Evolutionary conservation across 2,888 invertebrate species (phyloP).

Genomic region (Salticus scenicus): DNA sequence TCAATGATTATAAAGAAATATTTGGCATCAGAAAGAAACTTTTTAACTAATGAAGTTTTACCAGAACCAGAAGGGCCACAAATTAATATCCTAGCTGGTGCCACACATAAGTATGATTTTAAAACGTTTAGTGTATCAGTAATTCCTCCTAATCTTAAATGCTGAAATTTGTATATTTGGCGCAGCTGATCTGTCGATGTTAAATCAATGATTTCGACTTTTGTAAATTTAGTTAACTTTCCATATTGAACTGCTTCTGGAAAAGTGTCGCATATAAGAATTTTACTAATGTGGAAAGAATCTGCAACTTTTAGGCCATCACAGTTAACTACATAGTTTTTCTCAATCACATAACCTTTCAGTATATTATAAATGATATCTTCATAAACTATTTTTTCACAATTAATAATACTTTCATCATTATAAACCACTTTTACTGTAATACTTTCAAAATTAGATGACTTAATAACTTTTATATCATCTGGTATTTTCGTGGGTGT

Average conservation of each 20-base stretch:
- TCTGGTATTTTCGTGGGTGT: neutral
- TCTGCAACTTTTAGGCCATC: neutral
- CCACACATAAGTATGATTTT: neutral
- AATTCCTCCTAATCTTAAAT: neutral
- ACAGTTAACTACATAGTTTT: conserved; percentile 33
- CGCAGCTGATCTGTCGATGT: conserved; percentile 16
- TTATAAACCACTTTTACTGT: conserved; percentile 19
- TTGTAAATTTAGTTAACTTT: neutral
- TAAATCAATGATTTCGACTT: conserved; percentile 29
- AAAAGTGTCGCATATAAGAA: conserved; percentile 30
- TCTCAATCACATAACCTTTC: conserved; percentile 21
- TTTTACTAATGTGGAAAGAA: conserved; percentile 19
- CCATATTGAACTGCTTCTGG: conserved; percentile 19
- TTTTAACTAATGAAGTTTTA: conserved; percentile 38
- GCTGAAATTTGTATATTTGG: neutral
- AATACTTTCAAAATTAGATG: conserved; percentile 14
- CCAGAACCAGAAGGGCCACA: conserved; percentile 51
- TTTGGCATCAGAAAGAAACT: conserved; percentile 11
- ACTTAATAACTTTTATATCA: neutral
- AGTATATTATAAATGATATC: conserved; percentile 18
- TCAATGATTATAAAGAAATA: conserved; percentile 33
- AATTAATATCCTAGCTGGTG: conserved; percentile 29
- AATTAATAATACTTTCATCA: neutral
- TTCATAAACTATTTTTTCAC: neutral
- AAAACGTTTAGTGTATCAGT: conserved; percentile 1